Evolutionary conservation across 2,113 vertebrate species (phyloP).

Genomic region (Labeo catla): DNA sequence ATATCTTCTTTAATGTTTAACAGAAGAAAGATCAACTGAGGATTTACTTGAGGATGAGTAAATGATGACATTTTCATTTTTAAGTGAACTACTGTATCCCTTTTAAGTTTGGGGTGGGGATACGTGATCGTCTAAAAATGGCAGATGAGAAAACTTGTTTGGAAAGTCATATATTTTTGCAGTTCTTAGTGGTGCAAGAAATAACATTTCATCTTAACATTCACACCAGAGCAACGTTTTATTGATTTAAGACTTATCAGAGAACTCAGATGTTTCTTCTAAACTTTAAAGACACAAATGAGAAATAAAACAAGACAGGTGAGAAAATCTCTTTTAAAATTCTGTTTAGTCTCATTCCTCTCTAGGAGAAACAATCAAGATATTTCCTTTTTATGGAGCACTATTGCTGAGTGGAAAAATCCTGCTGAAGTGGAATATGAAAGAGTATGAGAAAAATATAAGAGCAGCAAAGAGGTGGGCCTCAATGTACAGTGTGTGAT

Average conservation of each 20-base stretch:
- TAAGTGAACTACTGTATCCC: no score
- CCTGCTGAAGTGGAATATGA: conserved; percentile 63
- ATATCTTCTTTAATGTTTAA: no score
- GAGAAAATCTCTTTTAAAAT: no score
- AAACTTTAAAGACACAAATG: neutral
- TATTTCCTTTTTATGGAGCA: neutral
- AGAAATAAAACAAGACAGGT: neutral
- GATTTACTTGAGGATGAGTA: no score
- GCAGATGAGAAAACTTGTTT: neutral
- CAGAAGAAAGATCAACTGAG: no score
- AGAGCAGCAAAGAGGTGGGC: conserved; percentile 52
- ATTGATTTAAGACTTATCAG: neutral
- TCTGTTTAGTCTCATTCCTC: neutral
- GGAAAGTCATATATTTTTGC: neutral
- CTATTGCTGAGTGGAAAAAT: conserved; percentile 75
- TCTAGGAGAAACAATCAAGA: neutral
- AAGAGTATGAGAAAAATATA: conserved; percentile 18
- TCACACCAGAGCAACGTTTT: neutral
- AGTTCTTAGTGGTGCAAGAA: neutral
- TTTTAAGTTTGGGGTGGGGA: neutral
- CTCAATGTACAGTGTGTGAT: conserved; percentile 60
- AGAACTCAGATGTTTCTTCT: neutral
- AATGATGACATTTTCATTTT: neutral
- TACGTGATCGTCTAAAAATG: neutral
- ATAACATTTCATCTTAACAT: no score